Evolutionary conservation across 2,113 vertebrate species (phyloP).

Genomic region (Cyprinodon tularosa): DNA sequence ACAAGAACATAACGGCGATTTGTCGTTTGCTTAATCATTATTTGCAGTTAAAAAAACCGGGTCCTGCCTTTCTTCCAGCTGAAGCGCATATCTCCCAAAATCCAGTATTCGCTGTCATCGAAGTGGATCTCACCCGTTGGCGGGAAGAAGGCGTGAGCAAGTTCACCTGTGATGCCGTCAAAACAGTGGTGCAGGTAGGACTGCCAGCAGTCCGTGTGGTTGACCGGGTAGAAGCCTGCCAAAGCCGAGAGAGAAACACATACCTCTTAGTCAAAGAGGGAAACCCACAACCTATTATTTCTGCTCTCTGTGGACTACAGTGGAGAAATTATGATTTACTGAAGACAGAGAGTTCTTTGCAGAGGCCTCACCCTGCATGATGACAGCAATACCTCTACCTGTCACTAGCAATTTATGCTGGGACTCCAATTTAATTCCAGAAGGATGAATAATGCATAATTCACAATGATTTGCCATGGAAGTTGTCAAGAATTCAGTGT

Average conservation of each 20-base stretch:
- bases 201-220: constrained; percentile 94
- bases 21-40: not conserved
- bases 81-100: constrained; percentile 93
- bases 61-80: constrained; percentile 94
- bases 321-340: constrained; percentile 40
- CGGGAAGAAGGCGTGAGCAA: constrained; percentile 96
- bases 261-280: constrained; percentile 44
- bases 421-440: constrained; percentile 23
- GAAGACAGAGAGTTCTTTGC: constrained; percentile 33
- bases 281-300: constrained; percentile 45
- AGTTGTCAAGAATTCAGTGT: constrained; percentile 35
- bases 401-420: constrained; percentile 41
- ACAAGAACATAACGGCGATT: constrained; percentile 21
- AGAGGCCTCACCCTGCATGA: constrained; percentile 19
- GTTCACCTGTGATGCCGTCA: constrained; percentile 93
- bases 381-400: constrained; percentile 42
- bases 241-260: constrained; percentile 36
- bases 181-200: constrained; percentile 94
- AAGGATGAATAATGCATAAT: constrained; percentile 33
- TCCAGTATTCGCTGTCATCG: constrained; percentile 95
- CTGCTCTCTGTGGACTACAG: constrained; percentile 36
- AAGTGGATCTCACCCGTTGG: constrained; percentile 95
- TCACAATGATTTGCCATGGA: constrained; percentile 30
- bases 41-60: constrained; percentile 20
- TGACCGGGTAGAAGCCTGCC: constrained; percentile 93